These are phyloP conservation scores for Helicoverpa armigera DNA, from an alignment of 1,140 invertebrate species.

Conservation along the genomic window DNA sequence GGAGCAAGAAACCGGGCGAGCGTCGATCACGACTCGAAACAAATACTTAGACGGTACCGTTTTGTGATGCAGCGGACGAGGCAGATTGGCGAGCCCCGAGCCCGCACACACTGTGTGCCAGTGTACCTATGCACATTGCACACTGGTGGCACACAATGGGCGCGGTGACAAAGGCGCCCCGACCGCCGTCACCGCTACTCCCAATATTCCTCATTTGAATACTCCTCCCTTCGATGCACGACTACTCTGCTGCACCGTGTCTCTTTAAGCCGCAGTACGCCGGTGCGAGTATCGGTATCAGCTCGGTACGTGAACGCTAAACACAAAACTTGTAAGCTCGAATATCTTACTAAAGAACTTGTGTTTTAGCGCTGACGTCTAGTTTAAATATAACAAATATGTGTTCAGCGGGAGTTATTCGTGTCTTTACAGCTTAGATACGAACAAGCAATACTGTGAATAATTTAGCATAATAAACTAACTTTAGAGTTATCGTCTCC, in stretches of 20 bases:
- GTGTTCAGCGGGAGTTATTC: constrained; percentile 7
- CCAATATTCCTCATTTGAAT: constrained; percentile 81
- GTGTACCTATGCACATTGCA: constrained; percentile 13
- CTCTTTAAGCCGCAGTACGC: constrained; percentile 53
- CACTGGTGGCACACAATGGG: constrained; percentile 44
- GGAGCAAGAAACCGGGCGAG: constrained; percentile 41
- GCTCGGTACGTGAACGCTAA: neutral
- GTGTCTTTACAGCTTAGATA: constrained; percentile 22
- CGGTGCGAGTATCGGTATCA: neutral
- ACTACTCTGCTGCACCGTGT: constrained; percentile 65
- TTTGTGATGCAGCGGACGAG: constrained; percentile 54
- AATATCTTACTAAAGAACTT: constrained; percentile 25
- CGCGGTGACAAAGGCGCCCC: constrained; percentile 64
- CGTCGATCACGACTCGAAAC: constrained; percentile 49
- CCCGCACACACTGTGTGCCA: constrained; percentile 47
- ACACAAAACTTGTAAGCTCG: constrained; percentile 19
- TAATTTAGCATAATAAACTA: constrained; percentile 19
- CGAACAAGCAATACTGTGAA: constrained; percentile 19
- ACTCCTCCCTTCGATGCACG: constrained; percentile 65
- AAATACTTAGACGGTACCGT: constrained; percentile 54
- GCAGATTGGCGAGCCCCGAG: constrained; percentile 33
- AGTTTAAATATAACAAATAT: constrained; percentile 14
- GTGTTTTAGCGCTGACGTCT: constrained; percentile 28
- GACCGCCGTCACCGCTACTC: constrained; percentile 63
- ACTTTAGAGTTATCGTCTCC: neutral